phyloP scores from a whole-genome alignment of 2,888 invertebrate species.

The Pharmacophagus antenor region DNA sequence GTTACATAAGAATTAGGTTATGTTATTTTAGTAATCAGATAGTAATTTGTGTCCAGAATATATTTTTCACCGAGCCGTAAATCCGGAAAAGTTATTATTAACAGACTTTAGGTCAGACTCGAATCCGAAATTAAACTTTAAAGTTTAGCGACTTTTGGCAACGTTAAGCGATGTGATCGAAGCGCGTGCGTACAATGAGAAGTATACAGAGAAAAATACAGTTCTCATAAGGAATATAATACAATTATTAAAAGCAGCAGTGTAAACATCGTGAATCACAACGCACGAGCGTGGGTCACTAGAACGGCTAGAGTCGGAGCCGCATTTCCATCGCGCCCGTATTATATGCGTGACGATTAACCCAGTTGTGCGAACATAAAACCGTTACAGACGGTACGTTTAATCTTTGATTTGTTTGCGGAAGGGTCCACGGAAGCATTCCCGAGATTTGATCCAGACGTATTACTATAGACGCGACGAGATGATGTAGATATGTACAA shows the following conservation, averaged over 20 bases:
- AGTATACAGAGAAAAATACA: not conserved
- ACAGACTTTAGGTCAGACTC: constrained; percentile 14
- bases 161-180: constrained; percentile 3
- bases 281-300: constrained; percentile 51
- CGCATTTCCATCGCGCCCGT: constrained; percentile 47
- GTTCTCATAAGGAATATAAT: constrained; percentile 31
- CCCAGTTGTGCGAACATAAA: constrained; percentile 59
- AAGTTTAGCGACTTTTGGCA: constrained; percentile 20
- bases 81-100: constrained; percentile 26
- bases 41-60: constrained; percentile 16
- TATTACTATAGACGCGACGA: constrained; percentile 6
- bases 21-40: constrained; percentile 5
- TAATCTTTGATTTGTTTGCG: constrained; percentile 54
- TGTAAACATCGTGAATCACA: constrained; percentile 59
- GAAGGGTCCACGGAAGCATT: constrained; percentile 43
- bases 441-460: constrained; percentile 36
- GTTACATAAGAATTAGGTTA: not conserved
- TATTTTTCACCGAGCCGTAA: constrained; percentile 12
- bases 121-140: constrained; percentile 23
- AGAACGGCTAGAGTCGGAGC: constrained; percentile 44
- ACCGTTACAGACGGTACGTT: constrained; percentile 41
- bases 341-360: constrained; percentile 64
- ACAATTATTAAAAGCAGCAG: constrained; percentile 34
- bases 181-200: constrained; percentile 7
- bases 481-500: constrained; percentile 9